These are phyloP conservation scores for Tenthredo distinguenda DNA, from an alignment of 2,888 invertebrate genomes.

Conservation along the genomic window DNA sequence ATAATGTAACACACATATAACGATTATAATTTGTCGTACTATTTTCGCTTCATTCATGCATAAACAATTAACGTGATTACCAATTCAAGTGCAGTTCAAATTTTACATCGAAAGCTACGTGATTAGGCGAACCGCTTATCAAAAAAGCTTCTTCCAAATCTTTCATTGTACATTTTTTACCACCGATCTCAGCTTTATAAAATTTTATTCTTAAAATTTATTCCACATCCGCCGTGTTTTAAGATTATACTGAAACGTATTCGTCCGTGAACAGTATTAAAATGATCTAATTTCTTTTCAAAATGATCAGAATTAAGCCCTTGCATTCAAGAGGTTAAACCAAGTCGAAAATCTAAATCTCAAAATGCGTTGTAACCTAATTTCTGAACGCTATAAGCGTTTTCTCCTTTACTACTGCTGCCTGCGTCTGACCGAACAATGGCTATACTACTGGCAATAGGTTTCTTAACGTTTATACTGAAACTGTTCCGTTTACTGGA, in stretches of 20 bases:
- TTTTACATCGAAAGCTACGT: slow-evolving; percentile 11
- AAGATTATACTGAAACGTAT: neutral
- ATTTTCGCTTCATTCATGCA: slow-evolving; percentile 8
- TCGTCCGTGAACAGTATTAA: neutral
- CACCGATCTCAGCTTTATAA: neutral
- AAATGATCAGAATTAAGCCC: neutral
- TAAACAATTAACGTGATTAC: slow-evolving; percentile 28
- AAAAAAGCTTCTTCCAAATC: neutral
- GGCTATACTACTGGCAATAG: slow-evolving; percentile 14
- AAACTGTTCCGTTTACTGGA: neutral
- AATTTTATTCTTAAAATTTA: neutral
- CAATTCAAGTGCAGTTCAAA: slow-evolving; percentile 23
- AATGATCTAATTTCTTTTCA: neutral
- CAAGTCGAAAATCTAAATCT: neutral
- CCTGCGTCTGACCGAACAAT: slow-evolving; percentile 32
- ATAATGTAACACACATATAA: slow-evolving; percentile 20
- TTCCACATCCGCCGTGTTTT: neutral
- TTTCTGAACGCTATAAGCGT: neutral
- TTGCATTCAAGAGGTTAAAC: neutral
- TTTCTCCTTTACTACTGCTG: neutral
- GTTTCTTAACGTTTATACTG: neutral
- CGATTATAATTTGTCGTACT: slow-evolving; percentile 14
- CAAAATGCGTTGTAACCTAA: neutral
- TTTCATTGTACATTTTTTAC: neutral
- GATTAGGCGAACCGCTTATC: slow-evolving; percentile 3